Evolutionary conservation across 92 coral and sea anemone species (phyloP).

Genomic region (Isaurus tuberculatus): DNA sequence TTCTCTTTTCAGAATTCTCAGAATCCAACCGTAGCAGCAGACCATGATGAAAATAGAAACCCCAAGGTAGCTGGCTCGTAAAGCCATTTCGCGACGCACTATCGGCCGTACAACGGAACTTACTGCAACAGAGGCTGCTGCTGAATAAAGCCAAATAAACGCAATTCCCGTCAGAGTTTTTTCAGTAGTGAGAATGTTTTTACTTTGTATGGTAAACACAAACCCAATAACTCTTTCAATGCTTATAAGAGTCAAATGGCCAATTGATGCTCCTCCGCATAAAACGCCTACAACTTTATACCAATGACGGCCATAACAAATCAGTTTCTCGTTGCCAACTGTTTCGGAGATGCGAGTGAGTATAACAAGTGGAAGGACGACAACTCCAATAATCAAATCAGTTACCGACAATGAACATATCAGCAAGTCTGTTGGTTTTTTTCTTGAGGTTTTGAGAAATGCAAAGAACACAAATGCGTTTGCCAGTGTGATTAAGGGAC

Average conservation of each 20-base stretch:
- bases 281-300: background rate
- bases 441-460: background rate
- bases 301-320: slow-evolving; percentile 10
- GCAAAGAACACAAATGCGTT: background rate
- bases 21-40: slow-evolving; percentile 31
- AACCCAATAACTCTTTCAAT: slow-evolving; percentile 26
- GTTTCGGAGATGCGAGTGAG: slow-evolving; percentile 3
- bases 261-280: slow-evolving; percentile 13
- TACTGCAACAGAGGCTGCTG: background rate
- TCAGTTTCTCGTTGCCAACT: slow-evolving; percentile 1
- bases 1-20: background rate
- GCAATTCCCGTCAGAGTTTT: background rate
- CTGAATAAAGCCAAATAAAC: slow-evolving; percentile 17
- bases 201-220: background rate
- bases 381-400: slow-evolving; percentile 18
- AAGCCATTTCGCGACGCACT: slow-evolving; percentile 6
- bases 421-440: background rate
- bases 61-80: background rate
- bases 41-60: background rate
- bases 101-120: slow-evolving; percentile 12
- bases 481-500: background rate
- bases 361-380: slow-evolving; percentile 14
- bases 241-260: slow-evolving; percentile 31
- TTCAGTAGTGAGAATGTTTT: background rate
- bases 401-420: slow-evolving; percentile 15